Conservation (phyloP, 2,113 vertebrate genomes). For the Myodes glareolus region DNA sequence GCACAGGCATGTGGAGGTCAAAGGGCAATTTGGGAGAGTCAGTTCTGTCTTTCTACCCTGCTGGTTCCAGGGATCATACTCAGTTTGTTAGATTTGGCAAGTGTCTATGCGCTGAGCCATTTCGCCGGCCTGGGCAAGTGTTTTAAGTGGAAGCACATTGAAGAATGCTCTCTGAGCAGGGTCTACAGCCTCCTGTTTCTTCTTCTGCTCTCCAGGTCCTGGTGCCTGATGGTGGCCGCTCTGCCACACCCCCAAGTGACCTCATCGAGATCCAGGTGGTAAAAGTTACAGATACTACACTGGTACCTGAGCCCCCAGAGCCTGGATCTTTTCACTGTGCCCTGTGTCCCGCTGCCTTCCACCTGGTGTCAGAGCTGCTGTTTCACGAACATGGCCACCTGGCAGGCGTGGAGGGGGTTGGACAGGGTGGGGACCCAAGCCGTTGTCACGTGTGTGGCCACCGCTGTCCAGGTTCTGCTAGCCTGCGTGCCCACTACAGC, state of each 20-base stretch:
- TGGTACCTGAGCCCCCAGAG: slow-evolving; percentile 61
- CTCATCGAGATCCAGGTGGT: slow-evolving; percentile 79
- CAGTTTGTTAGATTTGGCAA: background rate
- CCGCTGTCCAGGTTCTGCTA: slow-evolving; percentile 77
- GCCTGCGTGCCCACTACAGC: slow-evolving; percentile 80
- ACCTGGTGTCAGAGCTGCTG: slow-evolving; percentile 80
- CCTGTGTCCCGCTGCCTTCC: slow-evolving; percentile 80
- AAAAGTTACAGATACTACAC: slow-evolving; percentile 73
- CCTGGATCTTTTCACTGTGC: slow-evolving; percentile 74
- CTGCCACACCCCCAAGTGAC: slow-evolving; percentile 52
- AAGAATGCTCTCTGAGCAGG: background rate
- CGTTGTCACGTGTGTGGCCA: slow-evolving; percentile 80
- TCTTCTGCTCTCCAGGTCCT: slow-evolving; percentile 16
- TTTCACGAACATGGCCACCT: slow-evolving; percentile 82
- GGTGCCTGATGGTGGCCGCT: slow-evolving; percentile 22
- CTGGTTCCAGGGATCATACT: background rate
- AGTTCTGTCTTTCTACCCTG: background rate
- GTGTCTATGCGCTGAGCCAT: background rate
- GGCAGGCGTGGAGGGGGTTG: background rate
- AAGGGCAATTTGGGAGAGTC: background rate
- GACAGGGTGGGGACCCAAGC: slow-evolving; percentile 52
- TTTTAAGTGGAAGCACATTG: background rate
- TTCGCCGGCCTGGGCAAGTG: background rate
- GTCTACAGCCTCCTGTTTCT: slow-evolving; percentile 46
- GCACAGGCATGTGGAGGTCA: background rate